Percentiles rank a stretch among this genome's conserved stretches.
Conservation (phyloP, 2,797 vertebrate genomes). For the Coregonus sp. region DNA sequence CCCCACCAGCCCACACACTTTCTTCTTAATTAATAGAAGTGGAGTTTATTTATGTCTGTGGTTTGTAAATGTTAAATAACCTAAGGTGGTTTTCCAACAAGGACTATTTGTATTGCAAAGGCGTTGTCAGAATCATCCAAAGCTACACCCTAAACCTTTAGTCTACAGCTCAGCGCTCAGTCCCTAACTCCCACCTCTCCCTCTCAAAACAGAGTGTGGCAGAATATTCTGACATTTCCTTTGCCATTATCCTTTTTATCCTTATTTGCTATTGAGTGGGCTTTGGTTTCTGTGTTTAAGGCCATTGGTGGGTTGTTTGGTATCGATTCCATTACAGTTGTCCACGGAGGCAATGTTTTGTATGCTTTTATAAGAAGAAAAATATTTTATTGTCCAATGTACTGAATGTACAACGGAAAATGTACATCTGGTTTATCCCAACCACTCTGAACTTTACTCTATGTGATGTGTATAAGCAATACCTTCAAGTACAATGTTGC, state of each 20-base stretch:
- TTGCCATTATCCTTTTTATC: neutral
- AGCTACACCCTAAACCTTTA: slow-evolving; percentile 44
- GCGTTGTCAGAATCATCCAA: slow-evolving; percentile 31
- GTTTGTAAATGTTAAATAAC: slow-evolving; percentile 39
- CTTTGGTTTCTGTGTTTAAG: neutral
- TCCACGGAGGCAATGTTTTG: neutral
- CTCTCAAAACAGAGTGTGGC: slow-evolving; percentile 28
- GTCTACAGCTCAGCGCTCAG: slow-evolving; percentile 6
- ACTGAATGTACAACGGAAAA: neutral
- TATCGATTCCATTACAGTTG: neutral
- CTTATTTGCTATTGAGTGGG: neutral
- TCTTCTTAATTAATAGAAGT: slow-evolving; percentile 22
- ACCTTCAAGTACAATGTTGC: no score
- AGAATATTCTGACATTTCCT: slow-evolving; percentile 3
- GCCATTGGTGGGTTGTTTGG: neutral
- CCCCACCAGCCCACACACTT: slow-evolving; percentile 45
- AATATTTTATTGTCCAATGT: neutral
- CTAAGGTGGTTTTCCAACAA: slow-evolving; percentile 52
- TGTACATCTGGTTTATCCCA: neutral
- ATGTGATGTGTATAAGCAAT: no score
- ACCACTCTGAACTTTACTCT: neutral
- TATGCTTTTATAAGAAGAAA: neutral
- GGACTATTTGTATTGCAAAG: slow-evolving; percentile 56
- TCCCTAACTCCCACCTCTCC: slow-evolving; percentile 14
- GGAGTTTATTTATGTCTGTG: slow-evolving; percentile 48